phyloP scores from a whole-genome alignment of 1,140 invertebrate species.

The Aphelinus certus region DNA sequence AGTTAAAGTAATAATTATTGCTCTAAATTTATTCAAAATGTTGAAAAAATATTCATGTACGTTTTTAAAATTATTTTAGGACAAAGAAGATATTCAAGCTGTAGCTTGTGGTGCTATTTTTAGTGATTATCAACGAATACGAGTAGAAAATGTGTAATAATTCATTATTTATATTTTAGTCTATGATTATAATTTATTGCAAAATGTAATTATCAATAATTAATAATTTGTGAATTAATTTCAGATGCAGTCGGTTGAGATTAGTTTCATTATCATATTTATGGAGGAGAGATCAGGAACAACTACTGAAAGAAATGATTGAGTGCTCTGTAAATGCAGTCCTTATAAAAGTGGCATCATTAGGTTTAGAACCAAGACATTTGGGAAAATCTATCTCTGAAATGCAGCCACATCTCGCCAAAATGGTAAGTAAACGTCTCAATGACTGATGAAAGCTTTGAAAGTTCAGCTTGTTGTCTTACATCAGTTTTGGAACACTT shows the following conservation, averaged over 20 bases:
- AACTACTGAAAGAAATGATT: slow-evolving; percentile 98
- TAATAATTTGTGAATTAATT: slow-evolving; percentile 43
- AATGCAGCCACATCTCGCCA: slow-evolving; percentile 84
- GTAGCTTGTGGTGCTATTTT: slow-evolving; percentile 97
- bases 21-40: slow-evolving; percentile 2
- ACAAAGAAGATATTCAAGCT: slow-evolving; percentile 84
- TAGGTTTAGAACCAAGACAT: slow-evolving; percentile 90
- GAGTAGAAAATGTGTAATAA: slow-evolving; percentile 97
- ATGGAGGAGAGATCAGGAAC: slow-evolving; percentile 93
- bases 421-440: slow-evolving; percentile 74
- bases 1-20: slow-evolving; percentile 76
- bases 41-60: slow-evolving; percentile 16
- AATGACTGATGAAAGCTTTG: slow-evolving; percentile 50
- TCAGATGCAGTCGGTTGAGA: slow-evolving; percentile 87
- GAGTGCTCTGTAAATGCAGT: slow-evolving; percentile 90
- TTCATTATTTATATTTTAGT: slow-evolving; percentile 10
- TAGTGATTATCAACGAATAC: slow-evolving; percentile 96
- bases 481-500: slow-evolving; percentile 50
- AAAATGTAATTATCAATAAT: slow-evolving; percentile 1
- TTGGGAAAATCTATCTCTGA: slow-evolving; percentile 87
- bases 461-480: slow-evolving; percentile 38
- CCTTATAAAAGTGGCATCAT: slow-evolving; percentile 94
- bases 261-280: slow-evolving; percentile 91
- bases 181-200: slow-evolving; percentile 1
- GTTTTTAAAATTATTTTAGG: slow-evolving; percentile 65